Evolutionary conservation across 2,113 vertebrate genomes (phyloP).

Genomic region (Psephotus haematonotus): DNA sequence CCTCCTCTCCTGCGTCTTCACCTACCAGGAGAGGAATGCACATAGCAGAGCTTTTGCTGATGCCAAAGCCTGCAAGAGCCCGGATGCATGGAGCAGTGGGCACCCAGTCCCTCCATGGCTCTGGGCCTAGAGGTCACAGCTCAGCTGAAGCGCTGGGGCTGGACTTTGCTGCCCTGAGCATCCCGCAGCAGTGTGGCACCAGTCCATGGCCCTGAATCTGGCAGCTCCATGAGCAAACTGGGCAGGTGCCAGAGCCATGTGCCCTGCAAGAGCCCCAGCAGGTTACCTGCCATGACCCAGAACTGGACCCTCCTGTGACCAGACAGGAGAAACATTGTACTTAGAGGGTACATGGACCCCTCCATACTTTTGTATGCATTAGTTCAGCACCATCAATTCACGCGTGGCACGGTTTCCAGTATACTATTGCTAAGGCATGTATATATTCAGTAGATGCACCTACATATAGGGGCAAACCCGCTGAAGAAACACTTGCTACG

Average conservation of each 20-base stretch:
- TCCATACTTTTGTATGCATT: not conserved
- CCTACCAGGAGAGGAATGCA: not conserved
- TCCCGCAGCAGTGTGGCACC: not conserved
- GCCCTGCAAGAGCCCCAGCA: not conserved
- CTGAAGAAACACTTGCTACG: conserved; percentile 9
- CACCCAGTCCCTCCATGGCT: not conserved
- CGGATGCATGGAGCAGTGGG: rapidly evolving
- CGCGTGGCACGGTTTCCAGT: not conserved
- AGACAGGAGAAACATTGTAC: not conserved
- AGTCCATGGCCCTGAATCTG: rapidly evolving
- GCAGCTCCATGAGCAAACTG: not conserved
- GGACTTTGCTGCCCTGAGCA: not conserved
- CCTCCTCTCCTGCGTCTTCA: not conserved
- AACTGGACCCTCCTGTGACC: rapidly evolving
- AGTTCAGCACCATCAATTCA: not conserved
- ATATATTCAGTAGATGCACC: conserved; percentile 51
- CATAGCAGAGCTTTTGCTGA: not conserved
- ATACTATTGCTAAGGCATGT: conserved; percentile 19
- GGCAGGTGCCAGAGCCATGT: not conserved
- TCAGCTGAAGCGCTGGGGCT: not conserved
- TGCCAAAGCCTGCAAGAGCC: not conserved
- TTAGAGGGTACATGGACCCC: not conserved
- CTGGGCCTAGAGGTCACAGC: not conserved
- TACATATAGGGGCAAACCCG: conserved; percentile 16
- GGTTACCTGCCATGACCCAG: not conserved